Conservation (phyloP, 2,113 vertebrate species). For the Electrona antarctica region DNA sequence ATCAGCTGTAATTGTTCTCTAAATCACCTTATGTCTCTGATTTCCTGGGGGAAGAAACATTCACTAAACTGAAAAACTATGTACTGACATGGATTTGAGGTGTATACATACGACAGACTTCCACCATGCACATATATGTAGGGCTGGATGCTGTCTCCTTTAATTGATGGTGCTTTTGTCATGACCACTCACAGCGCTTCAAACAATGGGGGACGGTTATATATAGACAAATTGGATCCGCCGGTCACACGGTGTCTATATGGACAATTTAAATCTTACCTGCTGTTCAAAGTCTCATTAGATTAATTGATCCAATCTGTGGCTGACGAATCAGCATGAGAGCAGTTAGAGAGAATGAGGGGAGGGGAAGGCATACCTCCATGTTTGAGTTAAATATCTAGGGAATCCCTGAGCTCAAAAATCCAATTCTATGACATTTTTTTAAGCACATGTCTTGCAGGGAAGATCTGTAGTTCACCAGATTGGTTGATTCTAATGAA, state of each 20-base stretch:
- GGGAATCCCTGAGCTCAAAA: conserved; percentile 51
- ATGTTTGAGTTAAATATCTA: conserved; percentile 57
- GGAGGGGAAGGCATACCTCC: conserved; percentile 31
- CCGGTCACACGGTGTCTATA: conserved; percentile 28
- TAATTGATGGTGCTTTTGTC: conserved; percentile 51
- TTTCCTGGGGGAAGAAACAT: not conserved
- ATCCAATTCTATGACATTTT: conserved; percentile 65
- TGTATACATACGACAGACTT: conserved; percentile 1
- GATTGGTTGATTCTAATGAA: conserved; percentile 48
- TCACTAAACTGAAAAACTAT: conserved; percentile 8
- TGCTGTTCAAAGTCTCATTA: conserved; percentile 46
- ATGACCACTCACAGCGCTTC: conserved; percentile 11
- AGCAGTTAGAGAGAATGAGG: conserved; percentile 44
- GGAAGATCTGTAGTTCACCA: conserved; percentile 32
- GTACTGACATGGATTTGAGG: not conserved
- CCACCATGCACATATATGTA: conserved; percentile 1
- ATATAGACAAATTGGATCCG: conserved; percentile 45
- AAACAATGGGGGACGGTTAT: conserved; percentile 19
- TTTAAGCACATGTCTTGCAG: conserved; percentile 37
- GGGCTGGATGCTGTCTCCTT: conserved; percentile 27
- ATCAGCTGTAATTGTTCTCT: conserved; percentile 29
- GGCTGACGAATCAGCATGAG: conserved; percentile 43
- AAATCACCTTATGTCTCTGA: conserved; percentile 6
- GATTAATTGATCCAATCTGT: conserved; percentile 53
- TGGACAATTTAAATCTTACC: conserved; percentile 54